Conservation (phyloP, 2,797 vertebrate species). For the Spinus olivaceus region DNA sequence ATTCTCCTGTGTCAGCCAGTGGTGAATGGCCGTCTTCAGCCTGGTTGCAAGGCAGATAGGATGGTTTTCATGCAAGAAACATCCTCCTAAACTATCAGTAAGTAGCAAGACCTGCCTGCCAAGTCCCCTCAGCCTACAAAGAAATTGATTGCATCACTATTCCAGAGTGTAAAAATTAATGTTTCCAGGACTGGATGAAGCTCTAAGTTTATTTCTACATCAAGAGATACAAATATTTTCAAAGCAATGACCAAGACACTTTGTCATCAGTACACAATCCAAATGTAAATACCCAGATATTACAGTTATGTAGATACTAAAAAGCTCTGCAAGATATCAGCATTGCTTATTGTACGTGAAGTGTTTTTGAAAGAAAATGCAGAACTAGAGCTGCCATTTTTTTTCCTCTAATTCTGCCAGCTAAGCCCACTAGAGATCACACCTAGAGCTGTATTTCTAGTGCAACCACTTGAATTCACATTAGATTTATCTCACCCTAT, state of each 20-base stretch:
- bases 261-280: not conserved
- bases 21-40: not conserved
- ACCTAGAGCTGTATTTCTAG: constrained; percentile 73
- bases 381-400: not conserved
- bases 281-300: not conserved
- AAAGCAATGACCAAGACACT: not conserved
- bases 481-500: constrained; percentile 81
- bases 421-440: constrained; percentile 45
- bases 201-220: not conserved
- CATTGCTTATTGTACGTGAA: not conserved
- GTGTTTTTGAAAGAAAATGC: constrained; percentile 39
- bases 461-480: constrained; percentile 69
- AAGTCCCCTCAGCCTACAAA: not conserved
- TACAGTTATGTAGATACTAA: not conserved
- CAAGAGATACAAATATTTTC: not conserved
- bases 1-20: not conserved
- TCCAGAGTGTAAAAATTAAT: not conserved
- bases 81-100: not conserved
- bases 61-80: not conserved
- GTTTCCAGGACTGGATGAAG: not conserved
- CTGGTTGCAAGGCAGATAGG: not conserved
- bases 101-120: constrained; percentile 17
- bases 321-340: not conserved
- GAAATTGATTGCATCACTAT: constrained; percentile 6
- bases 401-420: constrained; percentile 12